phyloP scores from a whole-genome alignment of 2,888 invertebrate species.

The Leptarthrus brevirostris region DNA sequence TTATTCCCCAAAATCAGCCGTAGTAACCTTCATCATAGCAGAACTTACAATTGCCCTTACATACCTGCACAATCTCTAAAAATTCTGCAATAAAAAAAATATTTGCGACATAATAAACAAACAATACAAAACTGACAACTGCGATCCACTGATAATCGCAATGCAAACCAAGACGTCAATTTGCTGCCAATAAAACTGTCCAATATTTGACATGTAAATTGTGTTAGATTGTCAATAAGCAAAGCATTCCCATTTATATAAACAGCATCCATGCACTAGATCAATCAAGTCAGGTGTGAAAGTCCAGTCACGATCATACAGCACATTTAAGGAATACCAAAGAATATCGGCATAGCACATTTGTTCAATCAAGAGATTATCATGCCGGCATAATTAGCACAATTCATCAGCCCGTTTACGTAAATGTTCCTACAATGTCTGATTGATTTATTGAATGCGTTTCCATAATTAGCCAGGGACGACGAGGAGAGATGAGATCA shows the following conservation, averaged over 20 bases:
- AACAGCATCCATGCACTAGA: background rate
- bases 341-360: background rate
- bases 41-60: too few species aligned
- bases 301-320: constrained; percentile 15
- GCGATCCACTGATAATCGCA: too few species aligned
- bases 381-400: constrained; percentile 5
- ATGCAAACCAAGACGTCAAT: too few species aligned
- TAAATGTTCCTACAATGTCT: background rate
- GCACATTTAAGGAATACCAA: background rate
- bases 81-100: too few species aligned
- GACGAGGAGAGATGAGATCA: too few species aligned
- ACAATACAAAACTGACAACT: too few species aligned
- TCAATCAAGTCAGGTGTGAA: background rate
- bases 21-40: too few species aligned
- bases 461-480: background rate
- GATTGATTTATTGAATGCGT: constrained; percentile 3
- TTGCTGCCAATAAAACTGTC: background rate
- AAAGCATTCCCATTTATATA: background rate
- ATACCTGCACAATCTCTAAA: too few species aligned
- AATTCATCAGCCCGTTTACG: constrained; percentile 3
- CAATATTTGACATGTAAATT: constrained; percentile 18
- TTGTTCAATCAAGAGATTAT: constrained; percentile 5
- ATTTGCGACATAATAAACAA: too few species aligned
- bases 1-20: too few species aligned
- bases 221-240: constrained; percentile 16